These are phyloP conservation scores for Chrysina gloriosa DNA, from an alignment of 2,888 invertebrate genomes.

Conservation along the genomic window DNA sequence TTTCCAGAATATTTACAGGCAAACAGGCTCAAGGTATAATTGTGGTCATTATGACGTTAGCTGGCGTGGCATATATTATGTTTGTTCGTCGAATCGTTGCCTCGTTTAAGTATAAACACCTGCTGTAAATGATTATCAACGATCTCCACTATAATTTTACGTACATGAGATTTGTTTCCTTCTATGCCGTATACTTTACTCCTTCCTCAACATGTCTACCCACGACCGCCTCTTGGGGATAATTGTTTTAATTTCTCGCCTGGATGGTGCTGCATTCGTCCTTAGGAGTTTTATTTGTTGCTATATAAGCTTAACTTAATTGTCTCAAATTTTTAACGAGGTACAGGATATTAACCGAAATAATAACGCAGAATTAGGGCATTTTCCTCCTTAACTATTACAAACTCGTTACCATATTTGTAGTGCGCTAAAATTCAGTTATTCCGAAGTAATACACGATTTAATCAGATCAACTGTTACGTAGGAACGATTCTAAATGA, in stretches of 20 bases:
- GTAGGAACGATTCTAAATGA: no score
- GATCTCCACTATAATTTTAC: conserved; percentile 24
- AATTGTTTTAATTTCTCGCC: conserved; percentile 35
- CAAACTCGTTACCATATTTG: no score
- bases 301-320: no score
- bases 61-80: conserved; percentile 30
- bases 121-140: conserved; percentile 32
- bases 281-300: no score
- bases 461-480: no score
- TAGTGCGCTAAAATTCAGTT: no score
- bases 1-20: conserved; percentile 35
- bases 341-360: no score
- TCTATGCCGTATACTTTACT: conserved; percentile 8
- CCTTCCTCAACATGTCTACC: background rate
- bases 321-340: no score
- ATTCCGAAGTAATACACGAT: no score
- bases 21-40: conserved; percentile 28
- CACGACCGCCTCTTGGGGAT: background rate
- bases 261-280: no score
- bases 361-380: no score
- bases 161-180: conserved; percentile 12
- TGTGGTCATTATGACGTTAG: conserved; percentile 19
- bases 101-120: conserved; percentile 30
- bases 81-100: conserved; percentile 33
- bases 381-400: no score